Base-by-base conservation (phyloP, 2,113 vertebrate genomes). In the Triplophysa tibetana region DNA sequence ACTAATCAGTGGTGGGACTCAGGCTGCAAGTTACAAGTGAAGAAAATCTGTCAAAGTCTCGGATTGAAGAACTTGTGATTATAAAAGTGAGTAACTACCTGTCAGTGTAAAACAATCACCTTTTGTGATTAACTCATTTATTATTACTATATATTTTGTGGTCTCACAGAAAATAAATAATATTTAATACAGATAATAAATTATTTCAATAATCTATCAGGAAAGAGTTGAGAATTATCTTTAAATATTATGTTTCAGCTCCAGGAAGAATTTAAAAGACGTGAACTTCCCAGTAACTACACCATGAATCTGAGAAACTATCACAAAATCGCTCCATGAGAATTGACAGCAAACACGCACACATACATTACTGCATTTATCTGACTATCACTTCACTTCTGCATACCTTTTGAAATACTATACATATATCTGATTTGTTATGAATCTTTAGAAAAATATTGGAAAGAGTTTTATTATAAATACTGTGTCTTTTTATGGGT, bases 281-380 rank as follows among this genome's bases (percentile, higher is more conserved):
- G 3, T 3, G 76, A 70, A 65, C 2, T 79, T 48, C 38, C 52
- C 21, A 43, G 45, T 14, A 68, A 43, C 63, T 24, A 68, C 56
- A 67, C 63, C 33, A 6, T 79, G 16, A 66, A 33, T 41, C 58
- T 79, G 69, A 79, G 41, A 52, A 79, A 21, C n/a, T 41, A 26
- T 23, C 38, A 0, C 24, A 74, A 75, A 66, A 68, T 23, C 10
- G 24, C 8, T 0, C 69, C 41, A 2, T 78, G n/a, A 74, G n/a
- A 23, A 1, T 2, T 13, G 7, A n/a, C 54, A 60, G 2, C 6
- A 10, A 14, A 56, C 45, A 56, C 54, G 9, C 16, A n/a, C 17
- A n/a, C 3, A 19, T 48, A 33, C 33, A 33, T 33, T 6, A 33
- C 33, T 33, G 33, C 33, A 33, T 6, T 33, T 33, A 33, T 33